Evolutionary conservation across 2,113 vertebrate species (phyloP), one percentile per base, ranked within the genome.

Genomic region (Telmatochromis bifrenatus): DNA sequence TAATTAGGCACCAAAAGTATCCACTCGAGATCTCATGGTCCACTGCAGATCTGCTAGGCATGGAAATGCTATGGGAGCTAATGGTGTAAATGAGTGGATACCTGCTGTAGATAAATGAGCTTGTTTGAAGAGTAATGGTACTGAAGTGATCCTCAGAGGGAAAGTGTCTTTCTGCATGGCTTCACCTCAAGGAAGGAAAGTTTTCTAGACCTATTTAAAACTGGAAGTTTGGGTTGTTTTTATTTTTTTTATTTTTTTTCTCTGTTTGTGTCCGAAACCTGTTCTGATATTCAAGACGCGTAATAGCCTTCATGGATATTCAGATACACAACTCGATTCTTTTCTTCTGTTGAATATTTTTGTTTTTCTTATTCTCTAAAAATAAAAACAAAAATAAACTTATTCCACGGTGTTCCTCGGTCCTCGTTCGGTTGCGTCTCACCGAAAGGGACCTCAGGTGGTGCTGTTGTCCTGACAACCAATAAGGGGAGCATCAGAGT

Each of bases 381-480:
- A n/a, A n/a, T n/a, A n/a, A n/a, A n/a, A n/a, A n/a, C n/a, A n/a
- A n/a, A n/a, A 26, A n/a, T n/a, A n/a, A 82, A 49, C 21, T 73
- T 35, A 8, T 42, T 31, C 21, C 17, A 56, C 11, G 23, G 2
- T 31, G 3, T 49, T 79, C 35, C 26, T 62, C 54, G 21, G 58
- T 85, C 70, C 89, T 82, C 21, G 19, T 83, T 83, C 49, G 79
- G 84, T 51, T 95, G 93, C 91, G 93, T 95, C 87, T 95, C 84
- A 90, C 94, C 93, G 92, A 91, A 91, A 92, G 92, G 93, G 94
- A 96, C 96, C 96, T 96, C 96, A 90, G 96, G 96, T 94, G 96
- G 95, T 96, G 96, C 96, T 96, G 97, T 97, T 97, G 96, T 97
- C 97, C 94, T 96, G 97, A 97, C 97, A 97, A 97, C 97, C 94